A percentile compares a stretch with the other conserved stretches of the same genome.
Conservation (phyloP, 2,113 vertebrate species). For the Fregetta grallaria region DNA sequence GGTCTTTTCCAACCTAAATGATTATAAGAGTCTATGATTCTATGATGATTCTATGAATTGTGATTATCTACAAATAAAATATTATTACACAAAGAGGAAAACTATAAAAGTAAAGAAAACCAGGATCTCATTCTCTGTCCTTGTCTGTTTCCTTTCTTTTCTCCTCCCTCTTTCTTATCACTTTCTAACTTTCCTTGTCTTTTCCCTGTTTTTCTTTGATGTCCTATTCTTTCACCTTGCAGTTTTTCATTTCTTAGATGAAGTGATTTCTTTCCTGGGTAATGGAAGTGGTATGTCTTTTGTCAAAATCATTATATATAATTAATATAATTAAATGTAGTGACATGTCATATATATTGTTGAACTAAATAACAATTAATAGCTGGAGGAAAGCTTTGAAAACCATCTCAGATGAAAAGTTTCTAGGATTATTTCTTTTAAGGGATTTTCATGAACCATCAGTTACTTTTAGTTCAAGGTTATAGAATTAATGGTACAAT, state of each 20-base stretch:
- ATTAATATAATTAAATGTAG: not conserved
- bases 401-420: not conserved
- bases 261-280: not conserved
- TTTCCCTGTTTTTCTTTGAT: not conserved
- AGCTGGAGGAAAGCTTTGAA: not conserved
- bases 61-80: not conserved
- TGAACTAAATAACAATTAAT: slow-evolving; percentile 5
- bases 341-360: not conserved
- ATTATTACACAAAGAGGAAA: not conserved
- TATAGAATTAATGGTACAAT: not conserved
- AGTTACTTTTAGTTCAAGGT: not conserved
- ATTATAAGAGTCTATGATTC: not conserved
- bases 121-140: not conserved
- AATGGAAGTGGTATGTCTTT: not conserved
- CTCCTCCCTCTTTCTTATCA: not conserved
- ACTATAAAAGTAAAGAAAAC: not conserved
- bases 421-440: not conserved
- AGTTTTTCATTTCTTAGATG: not conserved
- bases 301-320: not conserved
- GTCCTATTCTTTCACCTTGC: not conserved
- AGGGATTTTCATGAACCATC: not conserved
- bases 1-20: not conserved
- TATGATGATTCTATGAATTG: not conserved
- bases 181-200: not conserved
- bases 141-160: not conserved